A percentile compares a stretch with the other conserved stretches of the same genome.
These are phyloP conservation scores for Riparia riparia DNA, from an alignment of 2,113 vertebrate species.

Conservation along the genomic window DNA sequence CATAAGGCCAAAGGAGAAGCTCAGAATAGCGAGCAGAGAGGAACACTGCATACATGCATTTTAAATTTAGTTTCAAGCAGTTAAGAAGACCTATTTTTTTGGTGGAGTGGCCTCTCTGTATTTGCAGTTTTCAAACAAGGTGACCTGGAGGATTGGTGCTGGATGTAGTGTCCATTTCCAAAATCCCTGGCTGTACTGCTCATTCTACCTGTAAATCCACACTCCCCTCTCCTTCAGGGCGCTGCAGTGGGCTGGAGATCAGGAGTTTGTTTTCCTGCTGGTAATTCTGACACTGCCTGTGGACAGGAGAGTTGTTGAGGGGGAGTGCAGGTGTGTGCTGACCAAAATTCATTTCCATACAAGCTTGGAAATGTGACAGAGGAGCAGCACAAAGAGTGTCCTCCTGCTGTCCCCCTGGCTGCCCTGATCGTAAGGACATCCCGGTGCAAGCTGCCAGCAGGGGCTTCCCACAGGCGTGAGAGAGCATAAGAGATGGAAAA, in stretches of 20 bases:
- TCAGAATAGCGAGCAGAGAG: constrained; percentile 45
- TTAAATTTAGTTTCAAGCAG: background rate
- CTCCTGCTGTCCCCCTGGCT: background rate
- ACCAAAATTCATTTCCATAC: background rate
- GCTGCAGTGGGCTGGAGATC: background rate
- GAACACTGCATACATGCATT: constrained; percentile 22
- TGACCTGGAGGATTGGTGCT: background rate
- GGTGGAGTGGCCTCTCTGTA: background rate
- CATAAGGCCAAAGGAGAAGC: constrained; percentile 64
- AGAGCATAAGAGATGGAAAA: accelerated
- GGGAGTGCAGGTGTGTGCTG: too few relatives aligned
- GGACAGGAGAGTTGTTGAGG: background rate
- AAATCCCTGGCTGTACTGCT: background rate
- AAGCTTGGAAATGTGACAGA: background rate
- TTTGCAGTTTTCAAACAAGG: background rate
- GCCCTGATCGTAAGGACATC: accelerated
- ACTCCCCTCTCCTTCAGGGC: background rate
- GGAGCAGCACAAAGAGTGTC: background rate
- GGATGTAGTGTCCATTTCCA: accelerated
- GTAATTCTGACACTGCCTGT: background rate
- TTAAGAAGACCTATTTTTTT: constrained; percentile 8
- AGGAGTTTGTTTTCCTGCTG: background rate
- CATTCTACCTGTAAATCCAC: background rate
- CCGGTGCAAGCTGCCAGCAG: accelerated
- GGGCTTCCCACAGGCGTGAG: accelerated